Conservation (phyloP, 2,797 vertebrate species). For the Odontamblyopus rebecca region DNA sequence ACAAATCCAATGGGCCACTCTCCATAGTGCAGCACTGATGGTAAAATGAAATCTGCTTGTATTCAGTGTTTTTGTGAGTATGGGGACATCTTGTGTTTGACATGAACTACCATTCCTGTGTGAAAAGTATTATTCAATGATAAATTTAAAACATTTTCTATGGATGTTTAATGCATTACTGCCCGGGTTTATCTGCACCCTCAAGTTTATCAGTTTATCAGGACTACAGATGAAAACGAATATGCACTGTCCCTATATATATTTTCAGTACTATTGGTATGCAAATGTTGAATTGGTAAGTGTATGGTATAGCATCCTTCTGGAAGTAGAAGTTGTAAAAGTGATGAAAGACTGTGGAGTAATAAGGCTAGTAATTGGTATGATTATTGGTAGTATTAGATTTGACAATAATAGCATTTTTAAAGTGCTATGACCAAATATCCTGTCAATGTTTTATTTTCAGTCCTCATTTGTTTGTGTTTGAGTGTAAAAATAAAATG, state of each 20-base stretch:
- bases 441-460: not conserved
- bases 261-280: too few species aligned
- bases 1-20: not conserved
- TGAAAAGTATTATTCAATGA: not conserved
- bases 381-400: not conserved
- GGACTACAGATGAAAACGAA: too few species aligned
- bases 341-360: not conserved
- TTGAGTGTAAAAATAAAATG: constrained; percentile 42
- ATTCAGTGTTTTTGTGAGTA: not conserved
- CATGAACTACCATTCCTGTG: not conserved
- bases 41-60: not conserved
- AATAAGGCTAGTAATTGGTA: not conserved
- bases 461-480: constrained; percentile 30
- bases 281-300: too few species aligned
- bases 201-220: too few species aligned
- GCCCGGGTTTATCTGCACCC: too few species aligned
- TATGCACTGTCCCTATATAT: too few species aligned
- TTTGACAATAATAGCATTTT: not conserved
- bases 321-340: not conserved
- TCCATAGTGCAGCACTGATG: not conserved
- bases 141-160: not conserved
- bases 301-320: not conserved
- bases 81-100: constrained; percentile 11
- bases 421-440: not conserved
- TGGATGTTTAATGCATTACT: too few species aligned